Conservation (phyloP, 2,797 vertebrate genomes). For the Cheirogaleus major region DNA sequence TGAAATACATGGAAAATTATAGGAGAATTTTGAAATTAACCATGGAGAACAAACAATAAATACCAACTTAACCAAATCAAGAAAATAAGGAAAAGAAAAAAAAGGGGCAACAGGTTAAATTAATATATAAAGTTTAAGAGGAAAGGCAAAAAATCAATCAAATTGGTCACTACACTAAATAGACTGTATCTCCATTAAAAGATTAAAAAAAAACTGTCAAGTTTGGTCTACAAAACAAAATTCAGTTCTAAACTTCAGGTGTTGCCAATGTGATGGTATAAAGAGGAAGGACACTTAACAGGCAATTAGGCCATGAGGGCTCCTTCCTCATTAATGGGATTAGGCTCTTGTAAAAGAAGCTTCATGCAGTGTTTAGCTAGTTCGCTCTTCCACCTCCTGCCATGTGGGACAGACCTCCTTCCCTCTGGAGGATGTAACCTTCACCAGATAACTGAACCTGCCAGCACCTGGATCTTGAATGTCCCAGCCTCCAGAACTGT, state of each 20-base stretch:
- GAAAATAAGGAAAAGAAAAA: conserved; percentile 9
- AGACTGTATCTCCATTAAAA: neutral
- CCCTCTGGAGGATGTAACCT: neutral
- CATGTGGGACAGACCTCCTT: neutral
- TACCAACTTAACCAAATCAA: neutral
- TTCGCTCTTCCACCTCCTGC: neutral
- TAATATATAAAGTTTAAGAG: neutral
- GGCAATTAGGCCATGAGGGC: neutral
- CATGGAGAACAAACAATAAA: neutral
- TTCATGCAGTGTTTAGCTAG: neutral
- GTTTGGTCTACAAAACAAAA: neutral
- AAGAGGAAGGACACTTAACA: no score
- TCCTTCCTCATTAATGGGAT: neutral
- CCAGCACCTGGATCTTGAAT: neutral
- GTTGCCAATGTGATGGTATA: neutral
- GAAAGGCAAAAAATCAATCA: neutral
- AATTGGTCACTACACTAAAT: neutral
- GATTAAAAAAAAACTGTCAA: neutral
- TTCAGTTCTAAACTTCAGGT: neutral
- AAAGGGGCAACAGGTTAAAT: neutral
- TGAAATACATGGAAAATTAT: neutral
- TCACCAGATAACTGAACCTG: neutral
- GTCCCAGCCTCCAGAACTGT: neutral
- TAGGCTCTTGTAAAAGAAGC: neutral
- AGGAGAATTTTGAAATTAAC: conserved; percentile 1